These are phyloP conservation scores for Oreochromis aureus DNA, from an alignment of 2,113 vertebrate species.

Conservation along the genomic window DNA sequence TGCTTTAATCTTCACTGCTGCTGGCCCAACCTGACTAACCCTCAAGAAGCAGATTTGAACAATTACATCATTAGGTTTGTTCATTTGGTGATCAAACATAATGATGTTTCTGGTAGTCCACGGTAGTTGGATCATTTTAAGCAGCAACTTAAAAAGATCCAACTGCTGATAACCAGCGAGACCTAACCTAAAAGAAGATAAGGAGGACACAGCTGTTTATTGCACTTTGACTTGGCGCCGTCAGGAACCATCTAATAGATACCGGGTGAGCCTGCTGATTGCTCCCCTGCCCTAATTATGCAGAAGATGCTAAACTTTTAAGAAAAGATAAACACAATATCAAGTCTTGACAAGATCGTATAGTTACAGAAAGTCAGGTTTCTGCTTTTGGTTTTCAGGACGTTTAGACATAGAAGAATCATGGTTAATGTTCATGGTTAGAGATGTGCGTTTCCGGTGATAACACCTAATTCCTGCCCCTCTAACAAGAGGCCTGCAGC, in stretches of 20 bases:
- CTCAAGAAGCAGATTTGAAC: not conserved
- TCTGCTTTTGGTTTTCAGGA: not conserved
- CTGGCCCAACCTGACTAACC: not conserved
- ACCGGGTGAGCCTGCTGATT: not conserved
- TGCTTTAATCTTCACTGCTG: not conserved
- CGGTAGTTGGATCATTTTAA: not conserved
- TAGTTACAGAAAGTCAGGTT: not conserved
- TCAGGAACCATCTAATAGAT: not conserved
- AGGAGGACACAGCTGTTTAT: not conserved
- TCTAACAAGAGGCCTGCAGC: not conserved
- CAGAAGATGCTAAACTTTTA: not conserved
- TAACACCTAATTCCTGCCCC: not conserved
- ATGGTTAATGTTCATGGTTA: not conserved
- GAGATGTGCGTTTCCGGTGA: not conserved
- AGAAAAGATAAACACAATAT: not conserved
- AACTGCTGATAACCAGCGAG: not conserved
- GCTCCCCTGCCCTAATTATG: not conserved
- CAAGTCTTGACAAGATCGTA: not conserved
- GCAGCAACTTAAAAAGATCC: not conserved
- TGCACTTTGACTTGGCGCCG: not conserved
- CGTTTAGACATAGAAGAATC: not conserved
- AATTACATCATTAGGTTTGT: not conserved
- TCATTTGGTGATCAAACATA: not conserved
- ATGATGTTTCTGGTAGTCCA: not conserved
- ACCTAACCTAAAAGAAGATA: not conserved